Base-by-base conservation (phyloP, 2,797 vertebrate genomes). In the Smutsia gigantea region DNA sequence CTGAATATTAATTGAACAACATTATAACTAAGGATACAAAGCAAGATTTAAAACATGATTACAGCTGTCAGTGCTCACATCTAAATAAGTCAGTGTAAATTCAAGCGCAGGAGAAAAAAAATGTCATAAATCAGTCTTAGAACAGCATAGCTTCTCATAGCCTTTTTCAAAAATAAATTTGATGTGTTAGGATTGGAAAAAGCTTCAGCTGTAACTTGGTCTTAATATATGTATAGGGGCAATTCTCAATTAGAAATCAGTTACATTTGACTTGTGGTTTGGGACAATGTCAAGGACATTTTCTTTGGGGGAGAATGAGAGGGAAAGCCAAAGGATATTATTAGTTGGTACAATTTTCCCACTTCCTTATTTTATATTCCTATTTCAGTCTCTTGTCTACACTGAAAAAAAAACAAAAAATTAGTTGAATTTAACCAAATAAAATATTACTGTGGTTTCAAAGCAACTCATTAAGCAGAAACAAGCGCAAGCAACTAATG, bases 1-100 rank as follows among this genome's bases (percentile, higher is more conserved):
- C 98, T 98, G 98, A 98, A 98, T 99, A 99, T 99, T 99, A 99
- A 99, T 98, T 98, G 98, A 98, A 98, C 97, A 98, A 98, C 98
- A 98, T 98, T 98, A 98, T 98, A 99, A 98, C 98, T 97, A 98
- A 98, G 98, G 97, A 98, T 97, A 98, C 98, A 98, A 98, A 98
- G 98, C 97, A 98, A 99, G 98, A 98, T 98, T 98, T 98, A 98
- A 99, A 98, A 97, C 97, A 96, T 96, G 98, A 98, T 98, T 99
- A 98, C 97, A 98, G 98, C 98, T 98, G 98, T 98, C 98, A 98
- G 98, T 97, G 98, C 98, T 98, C 98, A 98, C 98, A 98, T 98
- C 98, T 98, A 98, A 98, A 98, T 98, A 99, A 98, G 98, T 98
- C 97, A 12, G 89, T 97, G 97, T 97, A 97, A 98, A 98, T 98